Base-by-base conservation (phyloP, 2,888 invertebrate genomes). In the Litoditis marina region DNA sequence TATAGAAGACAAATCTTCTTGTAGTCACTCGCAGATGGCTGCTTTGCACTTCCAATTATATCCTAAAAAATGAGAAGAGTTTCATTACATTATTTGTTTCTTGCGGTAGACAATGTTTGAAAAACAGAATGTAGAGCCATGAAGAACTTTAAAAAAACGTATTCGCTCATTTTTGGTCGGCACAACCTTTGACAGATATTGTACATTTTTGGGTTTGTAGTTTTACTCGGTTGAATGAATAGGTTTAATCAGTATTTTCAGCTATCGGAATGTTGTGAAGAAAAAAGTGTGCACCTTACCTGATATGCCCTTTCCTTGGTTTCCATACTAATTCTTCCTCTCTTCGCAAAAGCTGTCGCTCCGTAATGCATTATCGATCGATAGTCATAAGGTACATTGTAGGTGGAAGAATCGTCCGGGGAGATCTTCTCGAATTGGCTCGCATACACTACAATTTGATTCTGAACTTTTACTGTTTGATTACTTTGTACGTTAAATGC, bases 1-100 rank as follows among this genome's bases (percentile, higher is more conserved):
- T 79, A 80, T 25, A 78, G 68, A 4, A 71, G 65, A 65, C 79
- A 80, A 36, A 79, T 67, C 62, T 79, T 79, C 6, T 60, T 63
- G 61, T 79, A 79, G 61, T 79, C 80, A 46, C 71, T 69, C 31
- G 65, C 56, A 8, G 76, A 73, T 7, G 79, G 78, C 57, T 76
- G 77, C n/a, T 39, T 60, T 6, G 66, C 71, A 32, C 68, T 63
- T 7, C 79, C 80, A 55, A 79, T 79, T 16, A 76, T 60, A 57
- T 77, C 69, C 76, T 80, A 50, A 27, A 71, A 63, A n/a, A 13
- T 13, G 25, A 3, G n/a, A n/a, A n/a, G n/a, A n/a, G n/a, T n/a
- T n/a, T n/a, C n/a, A n/a, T n/a, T n/a, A n/a, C n/a, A n/a, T n/a
- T n/a, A n/a, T n/a, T n/a, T n/a, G n/a, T n/a, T n/a, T n/a, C n/a